phyloP scores from a whole-genome alignment of 2,113 vertebrate species.

The Aramus guarauna region DNA sequence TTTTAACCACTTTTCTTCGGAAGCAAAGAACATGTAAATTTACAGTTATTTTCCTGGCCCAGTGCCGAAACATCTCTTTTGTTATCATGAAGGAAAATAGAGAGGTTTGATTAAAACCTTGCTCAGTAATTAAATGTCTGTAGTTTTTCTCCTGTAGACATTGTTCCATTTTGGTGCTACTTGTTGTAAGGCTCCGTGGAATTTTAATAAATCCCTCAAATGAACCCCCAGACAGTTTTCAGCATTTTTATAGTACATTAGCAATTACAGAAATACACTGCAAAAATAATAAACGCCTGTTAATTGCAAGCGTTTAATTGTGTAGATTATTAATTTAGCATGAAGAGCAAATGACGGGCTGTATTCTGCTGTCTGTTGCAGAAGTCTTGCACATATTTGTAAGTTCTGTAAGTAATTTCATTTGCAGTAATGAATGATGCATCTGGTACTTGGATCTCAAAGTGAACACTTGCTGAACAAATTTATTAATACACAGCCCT shows the following conservation, averaged over 20 bases:
- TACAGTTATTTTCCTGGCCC: conserved; percentile 29
- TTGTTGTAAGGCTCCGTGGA: conserved; percentile 7
- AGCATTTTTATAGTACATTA: conserved; percentile 21
- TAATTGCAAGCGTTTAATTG: conserved; percentile 42
- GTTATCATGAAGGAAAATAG: conserved; percentile 12
- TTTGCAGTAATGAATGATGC: conserved; percentile 2
- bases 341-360: not conserved
- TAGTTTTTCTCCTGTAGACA: conserved; percentile 1
- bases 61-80: conserved; percentile 30
- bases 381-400: not conserved
- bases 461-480: not conserved
- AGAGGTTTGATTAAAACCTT: conserved; percentile 58
- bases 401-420: not conserved
- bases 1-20: conserved; percentile 45
- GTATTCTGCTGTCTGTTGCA: not conserved
- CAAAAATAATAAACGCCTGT: conserved; percentile 32
- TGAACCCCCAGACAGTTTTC: conserved; percentile 36
- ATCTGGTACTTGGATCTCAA: not conserved
- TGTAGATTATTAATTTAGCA: conserved; percentile 17
- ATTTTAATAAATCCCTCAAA: conserved; percentile 43
- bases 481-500: not conserved
- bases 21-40: conserved; percentile 36
- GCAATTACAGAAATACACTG: not conserved
- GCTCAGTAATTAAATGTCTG: conserved; percentile 35
- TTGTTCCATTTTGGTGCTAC: not conserved